A percentile compares a stretch with the other conserved stretches of the same genome.
Evolutionary conservation across 2,113 vertebrate species (phyloP).

Genomic region (Chlorodrepanis virens): DNA sequence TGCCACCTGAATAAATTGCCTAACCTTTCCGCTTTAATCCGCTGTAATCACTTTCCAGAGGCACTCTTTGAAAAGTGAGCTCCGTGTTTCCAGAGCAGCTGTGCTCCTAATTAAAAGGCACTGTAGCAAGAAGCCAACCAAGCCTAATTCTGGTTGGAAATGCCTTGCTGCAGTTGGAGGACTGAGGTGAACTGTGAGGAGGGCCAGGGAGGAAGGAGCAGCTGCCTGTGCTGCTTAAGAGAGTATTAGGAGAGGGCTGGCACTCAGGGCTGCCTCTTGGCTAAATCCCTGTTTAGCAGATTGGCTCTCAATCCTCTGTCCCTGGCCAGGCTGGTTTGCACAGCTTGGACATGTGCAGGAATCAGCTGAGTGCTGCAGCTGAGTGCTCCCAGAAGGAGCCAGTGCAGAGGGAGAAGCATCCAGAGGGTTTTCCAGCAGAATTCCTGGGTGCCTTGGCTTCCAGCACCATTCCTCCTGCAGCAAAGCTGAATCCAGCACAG

Average conservation of each 20-base stretch:
- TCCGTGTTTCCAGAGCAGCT: conserved; percentile 39
- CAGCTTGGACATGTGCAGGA: not conserved
- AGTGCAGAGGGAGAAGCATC: not conserved
- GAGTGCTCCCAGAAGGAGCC: not conserved
- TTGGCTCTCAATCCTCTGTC: conserved; percentile 2
- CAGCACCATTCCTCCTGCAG: not conserved
- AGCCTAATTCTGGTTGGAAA: conserved; percentile 19
- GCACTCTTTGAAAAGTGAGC: conserved; percentile 36
- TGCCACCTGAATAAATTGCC: conserved; percentile 37
- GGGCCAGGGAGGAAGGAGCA: not conserved
- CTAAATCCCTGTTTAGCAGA: conserved; percentile 50
- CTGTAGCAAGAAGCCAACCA: conserved; percentile 43
- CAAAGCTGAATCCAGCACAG: not conserved
- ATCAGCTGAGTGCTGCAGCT: not conserved
- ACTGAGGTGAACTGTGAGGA: not conserved
- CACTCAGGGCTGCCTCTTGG: not conserved
- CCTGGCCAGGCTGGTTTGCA: not conserved
- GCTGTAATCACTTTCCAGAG: conserved; percentile 62
- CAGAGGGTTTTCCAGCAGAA: not conserved
- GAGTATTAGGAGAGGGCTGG: not conserved
- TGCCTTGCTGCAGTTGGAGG: not conserved
- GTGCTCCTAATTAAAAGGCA: conserved; percentile 69
- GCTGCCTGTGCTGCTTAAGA: not conserved
- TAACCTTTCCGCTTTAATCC: conserved; percentile 48
- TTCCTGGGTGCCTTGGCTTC: not conserved